Evolutionary conservation across 2,888 invertebrate species (phyloP), one percentile per base, ranked within the genome.

Genomic region (Rhorus exstirpatorius): DNA sequence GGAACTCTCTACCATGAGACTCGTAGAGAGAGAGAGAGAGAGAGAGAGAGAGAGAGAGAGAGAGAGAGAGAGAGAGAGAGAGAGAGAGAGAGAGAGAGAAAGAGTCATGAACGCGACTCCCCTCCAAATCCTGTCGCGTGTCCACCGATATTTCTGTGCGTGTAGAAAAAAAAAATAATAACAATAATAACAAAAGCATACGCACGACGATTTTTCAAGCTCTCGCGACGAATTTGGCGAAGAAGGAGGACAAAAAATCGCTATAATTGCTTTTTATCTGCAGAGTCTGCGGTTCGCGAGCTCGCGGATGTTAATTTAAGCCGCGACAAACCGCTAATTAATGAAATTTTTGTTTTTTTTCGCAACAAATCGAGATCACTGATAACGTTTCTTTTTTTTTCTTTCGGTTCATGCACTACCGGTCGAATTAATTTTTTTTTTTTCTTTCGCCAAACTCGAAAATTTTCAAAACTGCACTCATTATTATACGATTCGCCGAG

Each of bases 271-370:
- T 1, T 44, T 68, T 68, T 63, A 53, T 53, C 67, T 38, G 14
- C n/a, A 24, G 61, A 68, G 24, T 44, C 60, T 53, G 63, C 21
- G 61, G 58, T 53, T 17, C n/a, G n/a, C 14, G 31, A 14, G 63
- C 19, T 19, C 14, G 46, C 74, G 74, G 79, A 79, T 21, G 79
- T n/a, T n/a, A n/a, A n/a, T n/a, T 61, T 14, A 41, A 68, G 58
- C 55, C 21, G 41, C 6, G 51, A 31, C 24, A 14, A 41, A 67
- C 60, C 67, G 44, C 81, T 68, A 78, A 61, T 78, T 81, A 68
- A 76, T 65, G 31, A 19, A 31, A 46, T 44, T 55, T 31, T 49
- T 31, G 2, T 31, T 31, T 31, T 31, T 31, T 31, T 31, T 31
- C 6, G 31, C 31, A 6, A 31, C 31, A 31, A 31, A 3, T 31